Evolutionary conservation across 2,113 vertebrate species (phyloP).

Genomic region (Marmota flaviventris): DNA sequence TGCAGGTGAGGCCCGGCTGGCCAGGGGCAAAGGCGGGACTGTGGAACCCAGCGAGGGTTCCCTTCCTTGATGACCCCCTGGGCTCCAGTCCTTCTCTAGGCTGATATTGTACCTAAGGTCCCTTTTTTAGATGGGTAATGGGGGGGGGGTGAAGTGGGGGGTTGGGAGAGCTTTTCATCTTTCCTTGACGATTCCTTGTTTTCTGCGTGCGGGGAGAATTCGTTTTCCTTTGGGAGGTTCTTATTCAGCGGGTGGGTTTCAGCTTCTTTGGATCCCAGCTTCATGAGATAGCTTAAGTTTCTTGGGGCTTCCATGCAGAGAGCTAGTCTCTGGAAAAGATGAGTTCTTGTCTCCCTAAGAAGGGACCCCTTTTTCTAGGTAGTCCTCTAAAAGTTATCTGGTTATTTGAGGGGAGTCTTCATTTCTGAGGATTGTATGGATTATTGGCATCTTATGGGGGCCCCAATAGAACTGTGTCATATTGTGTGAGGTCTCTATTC

Average conservation of each 20-base stretch:
- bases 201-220: not conserved
- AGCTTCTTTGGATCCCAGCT: not conserved
- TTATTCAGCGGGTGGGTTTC: not conserved
- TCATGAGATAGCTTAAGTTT: not conserved
- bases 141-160: not conserved
- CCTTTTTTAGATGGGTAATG: not conserved
- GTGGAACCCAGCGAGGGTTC: not conserved
- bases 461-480: not conserved
- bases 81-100: too few relatives aligned
- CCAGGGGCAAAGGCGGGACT: not conserved
- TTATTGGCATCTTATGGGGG: not conserved
- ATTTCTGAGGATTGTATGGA: not conserved
- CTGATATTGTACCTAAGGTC: not conserved
- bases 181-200: not conserved
- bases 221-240: not conserved
- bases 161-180: not conserved
- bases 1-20: conserved; percentile 89
- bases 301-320: not conserved
- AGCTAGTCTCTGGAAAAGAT: not conserved
- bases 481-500: not conserved
- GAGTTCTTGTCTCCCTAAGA: not conserved
- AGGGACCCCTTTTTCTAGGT: not conserved
- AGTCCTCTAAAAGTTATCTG: not conserved
- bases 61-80: not conserved
- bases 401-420: not conserved